These are phyloP conservation scores for Rostratula benghalensis DNA, from an alignment of 2,113 vertebrate genomes.

Conservation along the genomic window DNA sequence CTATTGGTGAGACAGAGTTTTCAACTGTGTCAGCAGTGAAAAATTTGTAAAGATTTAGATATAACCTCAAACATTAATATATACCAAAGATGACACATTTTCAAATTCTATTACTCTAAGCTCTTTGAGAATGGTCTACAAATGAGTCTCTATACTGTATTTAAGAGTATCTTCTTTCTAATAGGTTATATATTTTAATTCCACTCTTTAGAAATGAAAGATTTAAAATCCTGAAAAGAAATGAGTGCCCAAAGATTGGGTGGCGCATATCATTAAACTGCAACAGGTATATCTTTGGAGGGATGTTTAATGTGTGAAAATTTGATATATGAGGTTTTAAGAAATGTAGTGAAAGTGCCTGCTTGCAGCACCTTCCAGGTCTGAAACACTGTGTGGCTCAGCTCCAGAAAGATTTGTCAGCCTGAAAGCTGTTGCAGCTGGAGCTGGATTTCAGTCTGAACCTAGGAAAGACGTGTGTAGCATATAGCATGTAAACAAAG, in stretches of 20 bases:
- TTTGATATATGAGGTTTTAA: neutral
- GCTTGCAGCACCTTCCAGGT: neutral
- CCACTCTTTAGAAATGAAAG: neutral
- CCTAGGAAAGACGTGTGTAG: neutral
- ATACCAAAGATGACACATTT: neutral
- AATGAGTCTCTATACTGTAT: neutral
- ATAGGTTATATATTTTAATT: neutral
- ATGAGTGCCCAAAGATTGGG: neutral
- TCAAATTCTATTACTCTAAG: neutral
- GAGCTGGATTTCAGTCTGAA: neutral
- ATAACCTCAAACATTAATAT: neutral
- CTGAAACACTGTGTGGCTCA: neutral
- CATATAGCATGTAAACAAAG: neutral
- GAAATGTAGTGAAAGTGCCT: neutral
- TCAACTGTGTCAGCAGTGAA: neutral
- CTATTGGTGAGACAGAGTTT: neutral
- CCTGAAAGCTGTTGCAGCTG: slow-evolving; percentile 24
- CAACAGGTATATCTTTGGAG: neutral
- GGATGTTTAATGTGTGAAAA: neutral
- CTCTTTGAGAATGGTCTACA: neutral
- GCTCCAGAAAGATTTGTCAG: slow-evolving; percentile 10
- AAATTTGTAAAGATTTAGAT: neutral
- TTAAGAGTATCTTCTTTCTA: neutral
- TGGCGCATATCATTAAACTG: neutral
- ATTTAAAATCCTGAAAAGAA: neutral